phyloP scores from a whole-genome alignment of 2,113 vertebrate species.

The Anolis sagrei region DNA sequence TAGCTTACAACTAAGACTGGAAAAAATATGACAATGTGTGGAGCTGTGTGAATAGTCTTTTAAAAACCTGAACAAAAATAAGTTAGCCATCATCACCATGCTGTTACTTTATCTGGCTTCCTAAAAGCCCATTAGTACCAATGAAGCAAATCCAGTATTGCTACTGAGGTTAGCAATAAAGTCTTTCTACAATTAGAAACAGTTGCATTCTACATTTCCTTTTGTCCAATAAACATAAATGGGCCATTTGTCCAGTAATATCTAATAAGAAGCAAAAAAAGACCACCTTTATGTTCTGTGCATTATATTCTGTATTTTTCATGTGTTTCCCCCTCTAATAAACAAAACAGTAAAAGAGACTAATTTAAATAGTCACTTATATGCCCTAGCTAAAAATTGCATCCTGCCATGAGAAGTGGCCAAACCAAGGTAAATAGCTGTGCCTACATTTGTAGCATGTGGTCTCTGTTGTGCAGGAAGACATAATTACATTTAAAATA shows the following conservation, averaged over 20 bases:
- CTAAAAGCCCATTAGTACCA: slow-evolving; percentile 62
- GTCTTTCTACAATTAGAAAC: slow-evolving; percentile 62
- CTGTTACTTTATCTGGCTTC: slow-evolving; percentile 33
- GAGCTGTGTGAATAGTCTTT: slow-evolving; percentile 46
- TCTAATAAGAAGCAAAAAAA: slow-evolving; percentile 44
- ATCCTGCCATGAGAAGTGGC: slow-evolving; percentile 45
- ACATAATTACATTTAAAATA: slow-evolving; percentile 56
- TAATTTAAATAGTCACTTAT: slow-evolving; percentile 64
- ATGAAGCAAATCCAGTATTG: slow-evolving; percentile 54
- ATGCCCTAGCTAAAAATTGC: slow-evolving; percentile 60
- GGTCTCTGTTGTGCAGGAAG: slow-evolving; percentile 48
- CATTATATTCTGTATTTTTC: slow-evolving; percentile 50
- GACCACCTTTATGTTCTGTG: slow-evolving; percentile 29
- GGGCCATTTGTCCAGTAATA: slow-evolving; percentile 2
- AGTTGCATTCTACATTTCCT: slow-evolving; percentile 19
- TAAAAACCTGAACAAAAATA: slow-evolving; percentile 54
- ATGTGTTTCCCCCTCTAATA: slow-evolving; percentile 43
- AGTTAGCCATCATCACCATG: slow-evolving; percentile 20
- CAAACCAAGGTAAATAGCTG: slow-evolving; percentile 43
- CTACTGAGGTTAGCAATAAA: slow-evolving; percentile 49
- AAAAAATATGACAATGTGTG: no score
- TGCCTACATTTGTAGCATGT: slow-evolving; percentile 38
- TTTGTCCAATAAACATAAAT: no score
- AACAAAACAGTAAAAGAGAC: slow-evolving; percentile 49
- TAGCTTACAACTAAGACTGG: no score